Percentiles rank a stretch among this genome's conserved stretches.
Conservation (phyloP, 2,113 vertebrate species). For the Uropsilus gracilis region DNA sequence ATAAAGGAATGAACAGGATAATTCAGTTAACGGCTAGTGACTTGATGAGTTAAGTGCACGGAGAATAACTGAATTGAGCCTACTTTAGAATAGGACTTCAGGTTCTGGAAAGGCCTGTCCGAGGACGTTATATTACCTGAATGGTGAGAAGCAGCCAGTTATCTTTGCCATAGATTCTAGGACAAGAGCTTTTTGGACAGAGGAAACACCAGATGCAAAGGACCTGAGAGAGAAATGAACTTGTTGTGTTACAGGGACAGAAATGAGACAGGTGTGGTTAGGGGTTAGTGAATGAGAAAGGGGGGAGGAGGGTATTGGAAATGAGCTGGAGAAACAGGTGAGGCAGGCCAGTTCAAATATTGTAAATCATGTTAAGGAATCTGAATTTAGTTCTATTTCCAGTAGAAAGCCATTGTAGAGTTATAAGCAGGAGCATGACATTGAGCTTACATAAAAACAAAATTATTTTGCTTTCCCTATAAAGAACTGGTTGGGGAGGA, state of each 20-base stretch:
- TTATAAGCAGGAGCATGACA: background rate
- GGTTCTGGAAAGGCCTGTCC: background rate
- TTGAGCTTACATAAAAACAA: background rate
- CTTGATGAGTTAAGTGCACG: background rate
- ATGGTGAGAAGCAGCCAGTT: background rate
- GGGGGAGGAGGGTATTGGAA: background rate
- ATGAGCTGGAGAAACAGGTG: background rate
- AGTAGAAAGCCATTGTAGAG: background rate
- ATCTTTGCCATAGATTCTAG: background rate
- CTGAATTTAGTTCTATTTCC: background rate
- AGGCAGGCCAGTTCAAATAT: background rate
- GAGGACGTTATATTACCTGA: background rate
- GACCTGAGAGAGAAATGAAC: background rate
- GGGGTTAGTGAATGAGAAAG: background rate
- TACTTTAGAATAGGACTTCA: background rate
- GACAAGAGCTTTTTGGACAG: background rate
- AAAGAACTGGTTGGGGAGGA: background rate
- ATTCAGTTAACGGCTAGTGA: background rate
- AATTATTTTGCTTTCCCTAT: background rate
- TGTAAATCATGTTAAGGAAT: background rate
- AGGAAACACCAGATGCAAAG: background rate
- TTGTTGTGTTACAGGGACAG: background rate
- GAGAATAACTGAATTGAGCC: background rate
- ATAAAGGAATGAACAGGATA: background rate
- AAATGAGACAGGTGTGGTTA: background rate